phyloP scores from a whole-genome alignment of 1,140 invertebrate species.

The Leptinotarsa defecta region DNA sequence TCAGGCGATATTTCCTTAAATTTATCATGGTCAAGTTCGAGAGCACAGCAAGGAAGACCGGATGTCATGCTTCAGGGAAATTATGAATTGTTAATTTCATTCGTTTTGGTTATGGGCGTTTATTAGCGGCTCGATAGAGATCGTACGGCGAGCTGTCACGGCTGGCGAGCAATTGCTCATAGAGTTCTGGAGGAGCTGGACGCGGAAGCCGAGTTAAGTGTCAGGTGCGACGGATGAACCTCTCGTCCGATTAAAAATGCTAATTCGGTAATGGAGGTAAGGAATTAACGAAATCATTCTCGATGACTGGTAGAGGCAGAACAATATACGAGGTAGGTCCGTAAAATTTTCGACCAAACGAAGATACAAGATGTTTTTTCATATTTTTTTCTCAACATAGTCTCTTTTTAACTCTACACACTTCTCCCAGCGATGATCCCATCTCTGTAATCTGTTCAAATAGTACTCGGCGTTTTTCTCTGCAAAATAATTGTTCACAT shows the following conservation, averaged over 20 bases:
- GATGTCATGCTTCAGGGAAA: constrained; percentile 16
- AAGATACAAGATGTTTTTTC: too few species aligned
- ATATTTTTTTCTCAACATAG: too few species aligned
- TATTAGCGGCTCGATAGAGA: constrained; percentile 18
- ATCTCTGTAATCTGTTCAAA: too few species aligned
- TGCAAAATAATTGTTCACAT: too few species aligned
- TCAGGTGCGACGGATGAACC: neutral
- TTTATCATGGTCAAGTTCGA: neutral
- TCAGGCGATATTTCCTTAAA: constrained; percentile 2
- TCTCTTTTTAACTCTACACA: too few species aligned
- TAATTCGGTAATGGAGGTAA: neutral
- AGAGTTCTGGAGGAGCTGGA: neutral
- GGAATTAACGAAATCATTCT: too few species aligned
- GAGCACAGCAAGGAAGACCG: neutral
- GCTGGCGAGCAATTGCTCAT: constrained; percentile 28
- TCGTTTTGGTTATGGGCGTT: constrained; percentile 15
- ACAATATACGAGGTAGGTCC: too few species aligned
- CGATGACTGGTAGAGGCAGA: too few species aligned
- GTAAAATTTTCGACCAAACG: too few species aligned
- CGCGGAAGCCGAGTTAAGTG: constrained; percentile 12
- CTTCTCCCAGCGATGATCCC: too few species aligned
- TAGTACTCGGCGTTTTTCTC: too few species aligned
- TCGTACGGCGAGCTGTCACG: constrained; percentile 17
- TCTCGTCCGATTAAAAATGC: neutral
- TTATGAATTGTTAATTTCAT: constrained; percentile 20